Evolutionary conservation across 2,797 vertebrate species (phyloP).

Genomic region (Synaphobranchus kaupii): DNA sequence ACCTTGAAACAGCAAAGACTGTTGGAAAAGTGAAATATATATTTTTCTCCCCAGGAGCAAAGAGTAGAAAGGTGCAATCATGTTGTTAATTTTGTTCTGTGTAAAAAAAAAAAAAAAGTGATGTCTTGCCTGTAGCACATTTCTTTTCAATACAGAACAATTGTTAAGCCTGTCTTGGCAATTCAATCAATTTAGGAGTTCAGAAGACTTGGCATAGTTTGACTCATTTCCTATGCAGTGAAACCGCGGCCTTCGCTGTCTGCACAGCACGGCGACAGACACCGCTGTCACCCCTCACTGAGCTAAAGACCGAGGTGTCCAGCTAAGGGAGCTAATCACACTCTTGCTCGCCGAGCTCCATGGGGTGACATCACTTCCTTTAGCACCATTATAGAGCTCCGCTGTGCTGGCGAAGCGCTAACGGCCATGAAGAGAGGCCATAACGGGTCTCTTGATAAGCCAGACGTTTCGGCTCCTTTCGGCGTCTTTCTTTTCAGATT

Average conservation of each 20-base stretch:
- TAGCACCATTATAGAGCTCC: not conserved
- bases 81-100: not conserved
- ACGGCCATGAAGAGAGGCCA: not conserved
- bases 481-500: not conserved
- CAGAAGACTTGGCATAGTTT: not conserved
- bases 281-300: not conserved
- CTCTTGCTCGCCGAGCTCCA: not conserved
- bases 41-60: conserved; percentile 27
- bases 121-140: not conserved
- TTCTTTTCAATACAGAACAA: not conserved
- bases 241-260: not conserved
- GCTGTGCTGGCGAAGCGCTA: not conserved
- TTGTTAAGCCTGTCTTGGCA: not conserved
- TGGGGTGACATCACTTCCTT: not conserved
- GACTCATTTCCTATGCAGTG: not conserved
- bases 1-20: conserved; percentile 26
- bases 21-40: conserved; percentile 36
- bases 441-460: not conserved
- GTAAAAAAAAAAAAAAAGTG: not conserved
- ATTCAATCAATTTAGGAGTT: not conserved
- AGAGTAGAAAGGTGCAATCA: not conserved
- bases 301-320: not conserved
- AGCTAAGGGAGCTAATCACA: not conserved
- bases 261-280: not conserved
- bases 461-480: not conserved